Percentiles rank a stretch among this genome's conserved stretches.
Conservation (phyloP, 2,888 invertebrate species). For the Steinernema carpocapsae region DNA sequence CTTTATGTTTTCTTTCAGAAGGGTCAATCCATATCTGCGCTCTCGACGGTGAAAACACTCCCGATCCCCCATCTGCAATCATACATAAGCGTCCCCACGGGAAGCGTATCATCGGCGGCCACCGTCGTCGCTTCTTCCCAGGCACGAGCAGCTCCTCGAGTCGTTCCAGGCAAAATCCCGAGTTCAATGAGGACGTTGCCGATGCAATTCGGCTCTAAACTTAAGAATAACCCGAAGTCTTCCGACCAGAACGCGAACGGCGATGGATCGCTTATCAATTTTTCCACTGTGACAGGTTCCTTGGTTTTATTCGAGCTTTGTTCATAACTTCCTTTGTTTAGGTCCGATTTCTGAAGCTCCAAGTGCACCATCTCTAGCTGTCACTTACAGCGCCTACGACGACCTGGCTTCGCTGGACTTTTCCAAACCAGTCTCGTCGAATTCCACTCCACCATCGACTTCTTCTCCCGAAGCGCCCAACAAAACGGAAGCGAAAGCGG, state of each 20-base stretch:
- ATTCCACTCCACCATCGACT: too few species aligned
- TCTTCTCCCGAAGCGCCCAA: too few species aligned
- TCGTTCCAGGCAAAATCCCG: conserved; percentile 1
- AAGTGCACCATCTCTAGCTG: background rate
- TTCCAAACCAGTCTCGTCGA: background rate
- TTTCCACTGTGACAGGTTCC: background rate
- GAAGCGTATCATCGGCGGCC: background rate
- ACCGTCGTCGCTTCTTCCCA: conserved; percentile 3
- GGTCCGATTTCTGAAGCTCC: background rate
- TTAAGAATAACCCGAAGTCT: conserved; percentile 25
- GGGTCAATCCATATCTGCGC: conserved; percentile 52
- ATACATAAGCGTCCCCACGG: conserved; percentile 25
- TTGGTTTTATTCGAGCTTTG: too few species aligned
- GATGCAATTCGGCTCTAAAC: conserved; percentile 8
- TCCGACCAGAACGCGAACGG: background rate
- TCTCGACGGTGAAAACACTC: conserved; percentile 54
- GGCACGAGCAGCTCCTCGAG: background rate
- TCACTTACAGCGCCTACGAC: background rate
- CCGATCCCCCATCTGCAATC: conserved; percentile 59
- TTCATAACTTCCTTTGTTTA: too few species aligned
- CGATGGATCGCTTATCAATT: background rate
- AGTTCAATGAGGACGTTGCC: conserved; percentile 25
- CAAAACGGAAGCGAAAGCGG: too few species aligned
- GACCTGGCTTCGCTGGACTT: background rate
- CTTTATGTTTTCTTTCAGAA: conserved; percentile 30